Evolutionary conservation across 1,140 invertebrate genomes (phyloP).

Genomic region (Aphaenogaster rudis): DNA sequence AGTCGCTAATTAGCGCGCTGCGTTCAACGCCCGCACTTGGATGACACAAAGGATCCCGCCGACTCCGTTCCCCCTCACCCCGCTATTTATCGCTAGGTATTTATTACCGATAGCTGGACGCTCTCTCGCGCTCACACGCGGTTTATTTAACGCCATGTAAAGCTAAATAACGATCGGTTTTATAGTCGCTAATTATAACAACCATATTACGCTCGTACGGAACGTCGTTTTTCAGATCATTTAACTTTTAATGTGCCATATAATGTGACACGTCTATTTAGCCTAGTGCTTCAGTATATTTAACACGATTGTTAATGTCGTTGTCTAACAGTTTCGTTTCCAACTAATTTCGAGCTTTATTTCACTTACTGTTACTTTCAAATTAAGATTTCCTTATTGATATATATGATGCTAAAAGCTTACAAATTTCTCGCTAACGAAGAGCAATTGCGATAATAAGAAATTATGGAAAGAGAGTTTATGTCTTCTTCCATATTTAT

Average conservation of each 20-base stretch:
- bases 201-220: not conserved
- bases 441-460: not conserved
- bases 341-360: not conserved
- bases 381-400: slow-evolving; percentile 7
- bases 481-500: not conserved
- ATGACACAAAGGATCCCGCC: slow-evolving; percentile 30
- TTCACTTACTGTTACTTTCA: not conserved
- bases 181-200: slow-evolving; percentile 34
- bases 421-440: not conserved
- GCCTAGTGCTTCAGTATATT: not conserved
- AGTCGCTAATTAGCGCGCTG: slow-evolving; percentile 14
- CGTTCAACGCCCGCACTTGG: slow-evolving; percentile 18
- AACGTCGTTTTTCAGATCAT: not conserved
- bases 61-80: not conserved
- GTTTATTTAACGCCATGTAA: slow-evolving; percentile 32
- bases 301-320: not conserved
- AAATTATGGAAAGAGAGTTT: not conserved
- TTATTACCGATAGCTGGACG: slow-evolving; percentile 30
- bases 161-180: slow-evolving; percentile 27
- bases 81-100: slow-evolving; percentile 24
- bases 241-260: slow-evolving; percentile 9
- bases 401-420: not conserved
- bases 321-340: not conserved
- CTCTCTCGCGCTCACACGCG: not conserved
- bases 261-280: not conserved